These are phyloP conservation scores for Scalopus aquaticus DNA, from an alignment of 2,113 vertebrate genomes.

Conservation along the genomic window DNA sequence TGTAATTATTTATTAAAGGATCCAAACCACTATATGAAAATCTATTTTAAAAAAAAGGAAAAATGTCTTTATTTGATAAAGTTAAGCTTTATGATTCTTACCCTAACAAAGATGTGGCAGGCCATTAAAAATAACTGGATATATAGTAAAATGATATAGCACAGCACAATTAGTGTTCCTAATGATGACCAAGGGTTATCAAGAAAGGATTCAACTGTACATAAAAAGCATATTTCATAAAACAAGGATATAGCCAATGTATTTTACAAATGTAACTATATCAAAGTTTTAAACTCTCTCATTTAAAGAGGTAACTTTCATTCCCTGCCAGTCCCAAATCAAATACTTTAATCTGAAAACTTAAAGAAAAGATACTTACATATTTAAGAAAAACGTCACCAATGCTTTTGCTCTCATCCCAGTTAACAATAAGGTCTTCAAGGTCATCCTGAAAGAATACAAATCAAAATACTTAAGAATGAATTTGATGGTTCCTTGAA, in stretches of 20 bases:
- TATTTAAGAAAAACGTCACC: constrained; percentile 97
- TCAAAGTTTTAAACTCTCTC: constrained; percentile 22
- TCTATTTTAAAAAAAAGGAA: background rate
- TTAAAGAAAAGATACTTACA: constrained; percentile 88
- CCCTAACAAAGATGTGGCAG: background rate
- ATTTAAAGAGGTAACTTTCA: constrained; percentile 49
- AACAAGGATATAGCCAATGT: background rate
- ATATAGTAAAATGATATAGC: background rate
- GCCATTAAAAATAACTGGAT: background rate
- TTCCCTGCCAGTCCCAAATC: background rate
- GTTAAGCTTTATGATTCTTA: background rate
- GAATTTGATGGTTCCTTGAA: background rate
- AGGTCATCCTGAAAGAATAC: constrained; percentile 90
- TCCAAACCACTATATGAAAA: constrained; percentile 4
- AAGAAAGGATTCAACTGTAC: background rate
- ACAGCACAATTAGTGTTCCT: background rate
- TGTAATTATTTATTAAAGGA: background rate
- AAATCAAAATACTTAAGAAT: background rate
- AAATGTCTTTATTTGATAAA: constrained; percentile 20
- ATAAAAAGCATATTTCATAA: background rate
- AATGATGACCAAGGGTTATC: background rate
- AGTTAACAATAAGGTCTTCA: constrained; percentile 95
- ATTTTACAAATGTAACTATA: constrained; percentile 2
- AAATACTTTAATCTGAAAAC: constrained; percentile 75
- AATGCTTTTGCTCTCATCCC: constrained; percentile 95